Base-by-base conservation (phyloP, 2,113 vertebrate species). In the Oostethus manadensis region DNA sequence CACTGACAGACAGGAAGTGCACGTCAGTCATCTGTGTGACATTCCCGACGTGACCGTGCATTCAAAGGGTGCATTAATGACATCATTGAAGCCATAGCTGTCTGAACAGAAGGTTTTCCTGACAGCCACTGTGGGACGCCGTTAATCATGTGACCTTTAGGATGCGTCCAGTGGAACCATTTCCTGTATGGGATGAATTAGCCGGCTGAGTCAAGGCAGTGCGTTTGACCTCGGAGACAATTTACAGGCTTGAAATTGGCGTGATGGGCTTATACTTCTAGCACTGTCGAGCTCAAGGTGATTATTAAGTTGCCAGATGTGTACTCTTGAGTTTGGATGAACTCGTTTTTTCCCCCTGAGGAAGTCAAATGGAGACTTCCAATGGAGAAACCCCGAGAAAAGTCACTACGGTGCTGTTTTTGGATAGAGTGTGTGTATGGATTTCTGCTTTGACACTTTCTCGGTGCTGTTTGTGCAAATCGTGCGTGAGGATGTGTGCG, bases 121-220 rank as follows among this genome's bases (percentile, higher is more conserved):
- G 65, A 74, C 71, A 67, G 46, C 43, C 55, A 4, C 49, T 15
- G 59, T 40, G 35, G 56, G 63, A 56, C 49, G 29, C 70, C 61
- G 68, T 82, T 59, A 81, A 69, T 82, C 68, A 69, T 35, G 26
- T 65, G 60, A 77, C 78, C 70, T 72, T 70, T 70, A 26, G 73
- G 55, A 11, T 42, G 14, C 73, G 56, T 46, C 55, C 70, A 42
- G 49, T 44, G 64, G 62, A 67, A 68, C 51, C 38, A 43, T 76
- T 73, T 71, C 59, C 69, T 65, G 49, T 45, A 18, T 1, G 15
- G 38, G 61, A 63, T 59, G 51, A 56, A 71, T 76, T 61, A 71
- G 48, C 51, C 61, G 47, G 29, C 13, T 69, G 51, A 57, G 69
- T 62, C 42, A 57, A 64, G 68, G 54, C 23, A 55, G 29, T 53